Evolutionary conservation across 2,888 invertebrate genomes (phyloP), one percentile per base, ranked within the genome.

Genomic region (Gymnosoma rotundatum): DNA sequence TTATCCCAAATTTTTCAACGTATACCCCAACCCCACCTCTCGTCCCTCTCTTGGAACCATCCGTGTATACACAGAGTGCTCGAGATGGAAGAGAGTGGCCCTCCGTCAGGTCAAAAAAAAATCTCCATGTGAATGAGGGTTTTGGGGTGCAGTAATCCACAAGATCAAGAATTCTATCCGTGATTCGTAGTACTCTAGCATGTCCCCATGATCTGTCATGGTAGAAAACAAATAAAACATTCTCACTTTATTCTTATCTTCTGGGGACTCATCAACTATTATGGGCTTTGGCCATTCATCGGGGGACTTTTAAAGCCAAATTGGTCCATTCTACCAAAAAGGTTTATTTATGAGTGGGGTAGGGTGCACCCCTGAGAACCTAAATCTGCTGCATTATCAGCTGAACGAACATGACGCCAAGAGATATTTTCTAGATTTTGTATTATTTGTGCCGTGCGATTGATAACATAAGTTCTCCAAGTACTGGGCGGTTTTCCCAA

Each of bases 331-430:
- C 58, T 18, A 42, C 70, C 54, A 54, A 5, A 69, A 12, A 12
- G 72, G 21, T 2, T 25, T 25, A 25, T 25, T 25, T 25, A 32
- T 12, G 2, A 85, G 64, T n/a, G 83, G 67, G 9, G 42, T 14
- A 8, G 83, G 50, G 25, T 20, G 20, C 82, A 67, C 14, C 83
- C 83, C 2, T 83, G 78, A 20, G 83, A 25, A 69, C 76, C 79
- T 0, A 85, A 8, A 64, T 87, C 85, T 5, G 82, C 82, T 0
- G 83, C 78, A n/a, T 85, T 86, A 2, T 84, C 80, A 10, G 14
- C 50, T 9, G 85, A 60, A 5, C 60, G 36, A 16, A 38, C 60
- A 38, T 60, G 60, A 12, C 18, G 60, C 60, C 38, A 60, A 2
- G 60, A 38, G 12, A 36, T 18, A 14, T 38, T 42, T 38, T 20